phyloP scores from a whole-genome alignment of 2,113 vertebrate species.

The Brienomyrus longianalis region DNA sequence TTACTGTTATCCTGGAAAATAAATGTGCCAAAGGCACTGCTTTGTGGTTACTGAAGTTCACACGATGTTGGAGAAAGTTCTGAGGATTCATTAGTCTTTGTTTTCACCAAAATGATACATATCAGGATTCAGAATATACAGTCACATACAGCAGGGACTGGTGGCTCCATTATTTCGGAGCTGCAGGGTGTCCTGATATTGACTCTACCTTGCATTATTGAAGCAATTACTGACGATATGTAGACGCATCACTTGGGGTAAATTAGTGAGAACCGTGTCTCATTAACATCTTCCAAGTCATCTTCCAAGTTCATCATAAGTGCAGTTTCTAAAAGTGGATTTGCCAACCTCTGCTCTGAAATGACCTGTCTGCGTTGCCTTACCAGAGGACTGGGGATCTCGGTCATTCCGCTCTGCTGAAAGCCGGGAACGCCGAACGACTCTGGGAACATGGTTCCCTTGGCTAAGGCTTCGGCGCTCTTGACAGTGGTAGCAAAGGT shows the following conservation, averaged over 20 bases:
- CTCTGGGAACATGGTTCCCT: conserved; percentile 61
- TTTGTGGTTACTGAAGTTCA: neutral
- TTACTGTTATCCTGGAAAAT: conserved; percentile 67
- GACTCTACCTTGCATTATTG: conserved; percentile 6
- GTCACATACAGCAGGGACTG: neutral
- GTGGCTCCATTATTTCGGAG: neutral
- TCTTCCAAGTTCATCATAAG: neutral
- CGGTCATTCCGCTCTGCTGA: conserved; percentile 36
- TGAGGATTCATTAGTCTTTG: neutral
- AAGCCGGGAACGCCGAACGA: conserved; percentile 56
- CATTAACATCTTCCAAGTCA: neutral
- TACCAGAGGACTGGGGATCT: conserved; percentile 54
- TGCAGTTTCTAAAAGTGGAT: neutral
- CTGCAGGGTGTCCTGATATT: neutral
- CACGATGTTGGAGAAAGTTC: neutral
- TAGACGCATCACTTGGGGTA: neutral
- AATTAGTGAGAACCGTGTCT: neutral
- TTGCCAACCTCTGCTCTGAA: neutral
- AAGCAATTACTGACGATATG: neutral
- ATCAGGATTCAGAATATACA: neutral
- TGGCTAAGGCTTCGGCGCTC: conserved; percentile 65
- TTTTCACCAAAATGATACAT: neutral
- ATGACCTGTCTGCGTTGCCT: neutral
- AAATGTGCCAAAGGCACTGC: neutral
- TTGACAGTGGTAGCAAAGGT: conserved; percentile 61